A percentile compares a stretch with the other conserved stretches of the same genome.
Conservation (phyloP, 2,797 vertebrate species). For the Acanthopagrus latus region DNA sequence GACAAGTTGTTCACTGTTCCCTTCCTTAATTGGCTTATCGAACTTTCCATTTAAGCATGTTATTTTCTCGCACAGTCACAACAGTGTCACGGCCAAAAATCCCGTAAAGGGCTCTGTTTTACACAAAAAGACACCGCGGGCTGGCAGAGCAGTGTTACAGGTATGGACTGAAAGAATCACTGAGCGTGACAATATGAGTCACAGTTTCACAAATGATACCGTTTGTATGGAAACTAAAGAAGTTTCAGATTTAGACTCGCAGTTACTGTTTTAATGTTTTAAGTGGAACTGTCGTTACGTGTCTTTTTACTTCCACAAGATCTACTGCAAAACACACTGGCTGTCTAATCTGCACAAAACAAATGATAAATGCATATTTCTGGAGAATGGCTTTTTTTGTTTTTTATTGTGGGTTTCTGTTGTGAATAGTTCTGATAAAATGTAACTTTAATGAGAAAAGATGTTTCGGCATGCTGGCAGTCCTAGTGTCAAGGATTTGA, state of each 20-base stretch:
- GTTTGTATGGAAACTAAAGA: not conserved
- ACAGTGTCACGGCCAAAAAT: conserved; percentile 16
- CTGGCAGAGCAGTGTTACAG: not conserved
- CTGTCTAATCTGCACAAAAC: not conserved
- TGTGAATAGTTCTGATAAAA: not conserved
- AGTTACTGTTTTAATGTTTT: not conserved
- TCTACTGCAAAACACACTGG: not conserved
- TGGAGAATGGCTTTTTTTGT: not conserved
- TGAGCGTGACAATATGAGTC: conserved; percentile 2
- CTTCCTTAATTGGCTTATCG: conserved; percentile 55
- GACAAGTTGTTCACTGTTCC: conserved; percentile 50
- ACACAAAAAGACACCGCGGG: not conserved
- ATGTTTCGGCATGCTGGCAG: not conserved
- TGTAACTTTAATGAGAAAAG: not conserved
- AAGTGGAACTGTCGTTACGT: not conserved
- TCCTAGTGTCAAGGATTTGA: not conserved
- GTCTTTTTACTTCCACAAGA: not conserved
- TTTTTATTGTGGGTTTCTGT: not conserved
- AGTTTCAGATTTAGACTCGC: not conserved
- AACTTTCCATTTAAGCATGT: conserved; percentile 24
- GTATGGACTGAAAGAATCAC: conserved; percentile 1
- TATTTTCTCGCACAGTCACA: conserved; percentile 24
- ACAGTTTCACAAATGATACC: not conserved
- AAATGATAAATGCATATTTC: not conserved
- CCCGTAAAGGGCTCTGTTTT: not conserved